These are phyloP conservation scores for Mobula birostris DNA, from an alignment of 2,113 vertebrate species.

Conservation along the genomic window DNA sequence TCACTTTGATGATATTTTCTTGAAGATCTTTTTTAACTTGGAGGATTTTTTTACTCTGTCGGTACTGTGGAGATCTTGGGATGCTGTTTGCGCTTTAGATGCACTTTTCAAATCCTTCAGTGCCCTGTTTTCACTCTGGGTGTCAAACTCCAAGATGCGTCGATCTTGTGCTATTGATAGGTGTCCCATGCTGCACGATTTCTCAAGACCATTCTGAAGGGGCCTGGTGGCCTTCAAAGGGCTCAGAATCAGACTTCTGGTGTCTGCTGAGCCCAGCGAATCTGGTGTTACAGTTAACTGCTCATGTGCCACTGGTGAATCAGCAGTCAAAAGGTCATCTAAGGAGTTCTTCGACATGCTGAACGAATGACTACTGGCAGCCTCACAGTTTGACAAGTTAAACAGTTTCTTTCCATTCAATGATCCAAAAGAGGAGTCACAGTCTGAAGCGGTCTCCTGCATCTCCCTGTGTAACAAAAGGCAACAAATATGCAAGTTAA, in stretches of 20 bases:
- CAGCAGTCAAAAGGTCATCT: conserved; percentile 66
- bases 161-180: conserved; percentile 71
- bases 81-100: conserved; percentile 72
- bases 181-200: conserved; percentile 91
- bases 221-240: conserved; percentile 63
- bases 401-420: conserved; percentile 73
- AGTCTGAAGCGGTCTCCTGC: conserved; percentile 77
- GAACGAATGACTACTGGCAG: conserved; percentile 71
- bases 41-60: conserved; percentile 88
- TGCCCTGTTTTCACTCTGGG: conserved; percentile 70
- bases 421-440: conserved; percentile 77
- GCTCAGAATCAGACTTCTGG: conserved; percentile 76
- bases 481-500: conserved; percentile 36
- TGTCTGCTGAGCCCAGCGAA: conserved; percentile 72
- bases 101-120: conserved; percentile 58
- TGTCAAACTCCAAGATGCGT: conserved; percentile 71
- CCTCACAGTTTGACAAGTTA: conserved; percentile 64
- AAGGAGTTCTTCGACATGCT: conserved; percentile 78
- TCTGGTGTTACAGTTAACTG: conserved; percentile 77
- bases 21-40: conserved; percentile 94
- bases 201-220: conserved; percentile 91
- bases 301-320: conserved; percentile 59
- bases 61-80: conserved; percentile 82
- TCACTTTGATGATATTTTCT: conserved; percentile 78
- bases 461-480: conserved; percentile 63